Evolutionary conservation across 1,140 invertebrate species (phyloP).

Genomic region (Drosophila lacteicornis): DNA sequence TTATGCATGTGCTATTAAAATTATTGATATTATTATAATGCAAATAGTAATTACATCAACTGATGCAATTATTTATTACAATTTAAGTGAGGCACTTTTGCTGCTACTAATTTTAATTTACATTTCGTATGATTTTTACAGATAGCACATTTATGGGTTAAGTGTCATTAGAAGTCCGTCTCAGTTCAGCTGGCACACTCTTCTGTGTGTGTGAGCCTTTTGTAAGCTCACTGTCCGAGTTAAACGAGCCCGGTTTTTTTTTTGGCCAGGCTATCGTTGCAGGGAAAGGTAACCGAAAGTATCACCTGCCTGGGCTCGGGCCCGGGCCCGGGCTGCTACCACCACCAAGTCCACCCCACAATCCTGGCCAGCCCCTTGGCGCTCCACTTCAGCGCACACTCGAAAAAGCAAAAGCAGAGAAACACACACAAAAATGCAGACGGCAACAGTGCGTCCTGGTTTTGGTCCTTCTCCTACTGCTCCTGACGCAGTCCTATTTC

Average conservation of each 20-base stretch:
- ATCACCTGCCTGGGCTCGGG: slow-evolving; percentile 60
- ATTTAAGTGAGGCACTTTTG: not conserved
- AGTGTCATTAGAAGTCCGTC: slow-evolving; percentile 6
- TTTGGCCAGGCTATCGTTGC: slow-evolving; percentile 20
- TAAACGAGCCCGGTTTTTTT: slow-evolving; percentile 32
- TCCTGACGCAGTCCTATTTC: slow-evolving; percentile 12
- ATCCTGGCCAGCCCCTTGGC: slow-evolving; percentile 23
- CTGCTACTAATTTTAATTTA: not conserved
- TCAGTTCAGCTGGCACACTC: slow-evolving; percentile 3
- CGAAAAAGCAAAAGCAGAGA: slow-evolving; percentile 28
- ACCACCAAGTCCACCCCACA: slow-evolving; percentile 21
- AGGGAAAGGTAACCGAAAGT: slow-evolving; percentile 57
- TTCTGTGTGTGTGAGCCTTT: not conserved
- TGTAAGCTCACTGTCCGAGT: slow-evolving; percentile 36
- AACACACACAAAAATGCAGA: slow-evolving; percentile 12
- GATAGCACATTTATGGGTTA: not conserved
- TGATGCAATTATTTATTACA: not conserved
- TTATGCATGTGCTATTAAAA: not conserved
- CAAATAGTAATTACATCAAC: not conserved
- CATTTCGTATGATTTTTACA: not conserved
- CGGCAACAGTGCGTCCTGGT: slow-evolving; percentile 54
- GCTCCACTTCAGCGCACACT: slow-evolving; percentile 79
- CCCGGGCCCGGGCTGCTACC: slow-evolving; percentile 5
- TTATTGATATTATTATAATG: not conserved
- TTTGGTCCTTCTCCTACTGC: slow-evolving; percentile 32